phyloP scores from a whole-genome alignment of 2,888 invertebrate genomes.

The Helleia helle region DNA sequence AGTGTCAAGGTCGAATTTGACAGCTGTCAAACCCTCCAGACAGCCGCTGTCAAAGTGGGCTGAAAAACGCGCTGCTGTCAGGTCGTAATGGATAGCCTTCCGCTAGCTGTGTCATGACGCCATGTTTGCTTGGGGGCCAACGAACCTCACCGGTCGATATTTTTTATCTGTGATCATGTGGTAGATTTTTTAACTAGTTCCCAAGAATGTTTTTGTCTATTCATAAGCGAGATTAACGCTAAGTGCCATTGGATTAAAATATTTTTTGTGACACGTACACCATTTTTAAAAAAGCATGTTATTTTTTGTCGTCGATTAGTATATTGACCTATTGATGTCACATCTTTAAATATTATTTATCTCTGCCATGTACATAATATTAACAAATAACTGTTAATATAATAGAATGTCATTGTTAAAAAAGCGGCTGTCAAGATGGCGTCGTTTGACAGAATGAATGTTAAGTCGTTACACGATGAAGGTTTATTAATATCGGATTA shows the following conservation, averaged over 20 bases:
- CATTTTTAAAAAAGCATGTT: background rate
- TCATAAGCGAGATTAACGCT: conserved; percentile 13
- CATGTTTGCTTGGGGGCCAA: conserved; percentile 42
- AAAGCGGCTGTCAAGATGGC: background rate
- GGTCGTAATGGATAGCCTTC: conserved; percentile 59
- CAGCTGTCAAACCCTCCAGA: conserved; percentile 37
- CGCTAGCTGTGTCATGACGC: conserved; percentile 29
- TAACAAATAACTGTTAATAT: conserved; percentile 8
- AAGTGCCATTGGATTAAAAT: conserved; percentile 4
- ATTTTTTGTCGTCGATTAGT: conserved; percentile 7
- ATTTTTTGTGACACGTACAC: conserved; percentile 1
- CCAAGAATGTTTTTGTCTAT: conserved; percentile 15
- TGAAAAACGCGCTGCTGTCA: conserved; percentile 60
- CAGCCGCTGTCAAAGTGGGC: conserved; percentile 38
- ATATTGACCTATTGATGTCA: conserved; percentile 6
- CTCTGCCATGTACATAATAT: background rate
- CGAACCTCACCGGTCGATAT: conserved; percentile 34
- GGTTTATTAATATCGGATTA: conserved; percentile 8
- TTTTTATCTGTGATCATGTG: conserved; percentile 22
- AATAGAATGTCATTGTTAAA: conserved; percentile 5
- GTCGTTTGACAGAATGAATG: background rate
- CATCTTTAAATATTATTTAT: background rate
- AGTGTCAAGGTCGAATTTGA: conserved; percentile 55
- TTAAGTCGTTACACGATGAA: background rate
- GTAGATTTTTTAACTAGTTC: conserved; percentile 16